Conservation (phyloP, 1,140 invertebrate species). For the Cardiocondyla obscurior region DNA sequence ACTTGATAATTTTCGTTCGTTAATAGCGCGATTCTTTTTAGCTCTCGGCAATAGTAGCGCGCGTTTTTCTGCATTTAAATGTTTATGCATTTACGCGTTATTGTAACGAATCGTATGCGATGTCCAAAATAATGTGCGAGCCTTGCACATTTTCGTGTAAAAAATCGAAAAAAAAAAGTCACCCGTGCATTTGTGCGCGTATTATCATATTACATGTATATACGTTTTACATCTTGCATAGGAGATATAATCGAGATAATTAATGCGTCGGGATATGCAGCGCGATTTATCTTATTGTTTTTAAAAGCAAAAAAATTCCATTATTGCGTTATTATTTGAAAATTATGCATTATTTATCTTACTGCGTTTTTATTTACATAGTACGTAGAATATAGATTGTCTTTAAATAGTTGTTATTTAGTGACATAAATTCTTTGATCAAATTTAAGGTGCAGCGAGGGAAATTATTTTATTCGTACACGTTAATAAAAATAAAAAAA, state of each 20-base stretch:
- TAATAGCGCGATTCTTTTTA: neutral
- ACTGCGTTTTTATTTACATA: neutral
- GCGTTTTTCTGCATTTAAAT: neutral
- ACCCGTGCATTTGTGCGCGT: neutral
- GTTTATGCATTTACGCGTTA: neutral
- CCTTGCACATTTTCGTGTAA: neutral
- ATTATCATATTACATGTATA: neutral
- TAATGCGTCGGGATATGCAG: neutral
- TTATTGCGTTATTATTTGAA: neutral
- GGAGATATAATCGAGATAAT: neutral
- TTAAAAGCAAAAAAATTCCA: neutral
- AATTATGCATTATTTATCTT: neutral
- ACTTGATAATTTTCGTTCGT: conserved; percentile 17
- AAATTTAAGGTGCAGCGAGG: no score
- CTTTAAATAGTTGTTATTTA: neutral
- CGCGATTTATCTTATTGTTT: no score
- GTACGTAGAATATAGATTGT: neutral
- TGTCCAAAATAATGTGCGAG: neutral
- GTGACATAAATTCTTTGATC: neutral
- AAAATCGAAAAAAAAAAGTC: neutral
- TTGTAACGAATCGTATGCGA: neutral
- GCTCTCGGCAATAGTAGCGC: neutral
- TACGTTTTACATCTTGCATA: neutral
- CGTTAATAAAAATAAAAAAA: no score
- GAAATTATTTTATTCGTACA: no score